Evolutionary conservation across 2,888 invertebrate genomes (phyloP).

Genomic region (Microplitis deprimator): DNA sequence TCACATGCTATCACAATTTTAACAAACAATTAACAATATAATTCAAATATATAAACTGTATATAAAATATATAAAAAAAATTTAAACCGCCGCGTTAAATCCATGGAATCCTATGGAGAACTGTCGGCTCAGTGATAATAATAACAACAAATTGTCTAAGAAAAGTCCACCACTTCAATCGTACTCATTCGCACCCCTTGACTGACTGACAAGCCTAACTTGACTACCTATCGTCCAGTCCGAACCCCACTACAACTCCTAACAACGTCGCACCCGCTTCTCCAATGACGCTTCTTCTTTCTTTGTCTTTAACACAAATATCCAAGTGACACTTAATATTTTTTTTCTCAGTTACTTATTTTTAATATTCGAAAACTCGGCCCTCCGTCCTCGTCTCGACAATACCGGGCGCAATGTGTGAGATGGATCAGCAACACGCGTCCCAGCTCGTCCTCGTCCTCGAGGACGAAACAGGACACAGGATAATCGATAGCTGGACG

Average conservation of each 20-base stretch:
- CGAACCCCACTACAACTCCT: slow-evolving; percentile 40
- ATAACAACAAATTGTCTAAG: too few species aligned
- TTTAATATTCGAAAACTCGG: slow-evolving; percentile 1
- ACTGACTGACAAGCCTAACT: slow-evolving; percentile 44
- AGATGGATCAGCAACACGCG: slow-evolving; percentile 44
- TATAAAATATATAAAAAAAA: too few species aligned
- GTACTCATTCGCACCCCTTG: slow-evolving; percentile 42
- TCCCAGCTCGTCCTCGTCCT: slow-evolving; percentile 54
- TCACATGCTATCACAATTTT: too few species aligned
- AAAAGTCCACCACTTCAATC: not conserved
- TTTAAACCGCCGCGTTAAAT: too few species aligned
- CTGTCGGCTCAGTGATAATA: too few species aligned
- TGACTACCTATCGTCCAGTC: slow-evolving; percentile 39
- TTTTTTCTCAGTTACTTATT: not conserved
- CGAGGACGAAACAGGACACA: slow-evolving; percentile 58
- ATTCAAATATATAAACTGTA: too few species aligned
- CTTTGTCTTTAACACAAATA: slow-evolving; percentile 29
- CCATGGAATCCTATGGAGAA: too few species aligned
- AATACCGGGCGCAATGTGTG: slow-evolving; percentile 19
- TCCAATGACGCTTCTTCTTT: slow-evolving; percentile 42
- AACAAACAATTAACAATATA: too few species aligned
- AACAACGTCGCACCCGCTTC: slow-evolving; percentile 35
- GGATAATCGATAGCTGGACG: slow-evolving; percentile 67
- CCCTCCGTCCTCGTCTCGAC: slow-evolving; percentile 14
- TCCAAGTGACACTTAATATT: slow-evolving; percentile 3